Percentiles rank a stretch among this genome's conserved stretches.
These are phyloP conservation scores for Epiblema foenella DNA, from an alignment of 2,888 invertebrate species.

Conservation along the genomic window DNA sequence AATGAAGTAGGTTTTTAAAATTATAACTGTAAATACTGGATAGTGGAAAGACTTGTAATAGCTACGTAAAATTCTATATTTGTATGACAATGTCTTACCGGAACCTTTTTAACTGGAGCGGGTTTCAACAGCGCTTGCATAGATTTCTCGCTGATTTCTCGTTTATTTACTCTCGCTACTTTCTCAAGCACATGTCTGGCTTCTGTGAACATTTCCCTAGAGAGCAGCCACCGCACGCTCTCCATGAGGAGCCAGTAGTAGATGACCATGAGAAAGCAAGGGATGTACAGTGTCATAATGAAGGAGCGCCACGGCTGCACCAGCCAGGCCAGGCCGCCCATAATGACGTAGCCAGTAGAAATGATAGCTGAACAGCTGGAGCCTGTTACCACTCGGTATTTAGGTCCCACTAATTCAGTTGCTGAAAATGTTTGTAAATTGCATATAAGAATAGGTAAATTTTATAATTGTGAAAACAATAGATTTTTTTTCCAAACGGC, in stretches of 20 bases:
- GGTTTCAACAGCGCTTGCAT: conserved; percentile 71
- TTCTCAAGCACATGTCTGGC: conserved; percentile 85
- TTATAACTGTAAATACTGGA: no score
- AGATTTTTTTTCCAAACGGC: no score
- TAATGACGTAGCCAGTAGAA: conserved; percentile 88
- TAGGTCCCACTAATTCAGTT: conserved; percentile 91
- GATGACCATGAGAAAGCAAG: conserved; percentile 86
- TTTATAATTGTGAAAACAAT: no score
- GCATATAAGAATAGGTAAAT: no score
- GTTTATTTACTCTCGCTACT: conserved; percentile 86
- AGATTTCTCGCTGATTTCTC: conserved; percentile 81
- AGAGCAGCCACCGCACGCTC: conserved; percentile 91
- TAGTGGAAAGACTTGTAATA: no score
- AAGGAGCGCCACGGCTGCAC: conserved; percentile 88
- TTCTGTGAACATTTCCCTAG: conserved; percentile 86
- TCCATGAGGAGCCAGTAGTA: conserved; percentile 88
- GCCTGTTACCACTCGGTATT: conserved; percentile 88
- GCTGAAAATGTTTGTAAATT: conserved; percentile 69
- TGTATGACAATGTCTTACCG: conserved; percentile 14
- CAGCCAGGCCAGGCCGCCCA: conserved; percentile 88
- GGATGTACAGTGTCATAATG: conserved; percentile 87
- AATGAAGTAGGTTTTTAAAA: no score
- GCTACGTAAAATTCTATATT: no score
- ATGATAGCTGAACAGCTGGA: conserved; percentile 88
- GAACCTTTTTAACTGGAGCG: conserved; percentile 54